Conservation (phyloP, 2,888 invertebrate species). For the Petrolisthes manimaculis region DNA sequence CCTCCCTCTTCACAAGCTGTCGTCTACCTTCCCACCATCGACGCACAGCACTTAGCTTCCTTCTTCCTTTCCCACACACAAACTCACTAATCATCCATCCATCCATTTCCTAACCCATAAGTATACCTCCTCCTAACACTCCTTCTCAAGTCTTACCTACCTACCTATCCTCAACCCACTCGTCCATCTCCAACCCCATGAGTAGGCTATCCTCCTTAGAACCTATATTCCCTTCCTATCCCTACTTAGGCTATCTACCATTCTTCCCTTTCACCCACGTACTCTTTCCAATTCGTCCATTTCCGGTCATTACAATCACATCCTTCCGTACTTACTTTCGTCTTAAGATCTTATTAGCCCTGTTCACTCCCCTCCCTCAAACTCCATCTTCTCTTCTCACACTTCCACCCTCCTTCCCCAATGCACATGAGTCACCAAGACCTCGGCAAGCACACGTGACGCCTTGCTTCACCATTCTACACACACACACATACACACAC, state of each 20-base stretch:
- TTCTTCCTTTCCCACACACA: background rate
- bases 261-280: background rate
- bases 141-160: background rate
- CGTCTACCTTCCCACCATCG: background rate
- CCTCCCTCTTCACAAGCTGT: background rate
- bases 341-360: no score
- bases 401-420: no score
- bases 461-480: no score
- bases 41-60: background rate
- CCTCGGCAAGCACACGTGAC: no score
- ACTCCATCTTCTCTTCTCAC: no score
- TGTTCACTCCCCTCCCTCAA: no score
- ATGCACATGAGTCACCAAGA: no score
- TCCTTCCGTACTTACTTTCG: no score
- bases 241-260: background rate
- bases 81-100: background rate
- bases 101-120: no score
- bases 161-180: background rate
- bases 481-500: no score
- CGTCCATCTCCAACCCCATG: background rate
- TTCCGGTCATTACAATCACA: background rate
- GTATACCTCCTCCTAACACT: background rate
- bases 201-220: no score
- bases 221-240: background rate
- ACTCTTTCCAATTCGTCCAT: background rate